Conservation (phyloP, 2,888 invertebrate genomes). For the Nemotelus pantherinus region DNA sequence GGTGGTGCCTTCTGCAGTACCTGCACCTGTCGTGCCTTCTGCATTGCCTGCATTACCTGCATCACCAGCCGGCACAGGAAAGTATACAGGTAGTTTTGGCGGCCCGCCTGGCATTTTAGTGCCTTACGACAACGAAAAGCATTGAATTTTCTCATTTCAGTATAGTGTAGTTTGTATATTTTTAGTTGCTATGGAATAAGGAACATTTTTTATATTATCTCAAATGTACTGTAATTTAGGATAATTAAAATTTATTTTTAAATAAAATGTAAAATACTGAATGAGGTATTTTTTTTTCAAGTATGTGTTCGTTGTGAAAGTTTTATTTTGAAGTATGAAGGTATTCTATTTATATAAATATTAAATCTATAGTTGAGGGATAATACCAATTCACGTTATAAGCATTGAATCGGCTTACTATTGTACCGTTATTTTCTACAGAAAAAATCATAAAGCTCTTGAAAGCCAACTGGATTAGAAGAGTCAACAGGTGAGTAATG, state of each 20-base stretch:
- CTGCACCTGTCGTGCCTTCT: background rate
- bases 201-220: background rate
- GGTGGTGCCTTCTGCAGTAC: background rate
- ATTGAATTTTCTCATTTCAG: slow-evolving; percentile 25
- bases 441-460: no score
- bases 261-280: no score
- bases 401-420: no score
- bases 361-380: no score
- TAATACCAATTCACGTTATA: no score
- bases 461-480: no score
- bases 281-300: no score
- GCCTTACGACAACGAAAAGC: slow-evolving; percentile 57
- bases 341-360: no score
- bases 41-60: slow-evolving; percentile 7
- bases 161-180: slow-evolving; percentile 30
- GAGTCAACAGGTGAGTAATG: no score
- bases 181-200: background rate
- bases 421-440: no score
- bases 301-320: no score
- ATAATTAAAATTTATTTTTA: background rate
- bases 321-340: no score
- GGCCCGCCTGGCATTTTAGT: slow-evolving; percentile 62
- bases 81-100: slow-evolving; percentile 60
- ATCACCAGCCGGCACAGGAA: slow-evolving; percentile 29
- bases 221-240: slow-evolving; percentile 6